Evolutionary conservation across 2,888 invertebrate species (phyloP).

Genomic region (Lasioglossum zephyrum): DNA sequence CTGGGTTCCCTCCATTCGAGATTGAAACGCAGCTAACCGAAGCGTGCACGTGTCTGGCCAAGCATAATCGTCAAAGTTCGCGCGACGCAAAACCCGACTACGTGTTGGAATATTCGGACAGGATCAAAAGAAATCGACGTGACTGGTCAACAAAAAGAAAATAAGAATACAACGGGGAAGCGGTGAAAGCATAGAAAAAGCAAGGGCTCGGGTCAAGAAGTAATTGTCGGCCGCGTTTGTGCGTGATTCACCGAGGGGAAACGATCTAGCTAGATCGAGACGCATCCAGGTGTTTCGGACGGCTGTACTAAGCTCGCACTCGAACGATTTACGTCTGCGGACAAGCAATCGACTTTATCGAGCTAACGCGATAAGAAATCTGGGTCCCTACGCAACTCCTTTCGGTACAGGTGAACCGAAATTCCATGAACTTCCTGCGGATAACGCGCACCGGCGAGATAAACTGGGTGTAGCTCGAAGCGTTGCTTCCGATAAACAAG

Average conservation of each 20-base stretch:
- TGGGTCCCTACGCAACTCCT: constrained; percentile 18
- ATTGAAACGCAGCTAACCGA: constrained; percentile 19
- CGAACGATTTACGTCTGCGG: constrained; percentile 43
- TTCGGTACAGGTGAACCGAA: constrained; percentile 62
- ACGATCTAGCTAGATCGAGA: constrained; percentile 52
- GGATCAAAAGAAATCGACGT: constrained; percentile 9
- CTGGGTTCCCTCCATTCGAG: neutral
- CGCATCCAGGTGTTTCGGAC: constrained; percentile 65
- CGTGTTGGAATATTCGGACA: constrained; percentile 39
- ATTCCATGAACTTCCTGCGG: constrained; percentile 35
- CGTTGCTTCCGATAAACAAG: constrained; percentile 15
- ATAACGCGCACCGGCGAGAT: constrained; percentile 6
- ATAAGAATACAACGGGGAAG: neutral
- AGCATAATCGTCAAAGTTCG: constrained; percentile 55
- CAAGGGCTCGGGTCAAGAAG: neutral
- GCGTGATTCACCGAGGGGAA: constrained; percentile 65
- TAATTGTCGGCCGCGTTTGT: constrained; percentile 19
- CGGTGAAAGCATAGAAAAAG: neutral
- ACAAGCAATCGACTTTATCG: constrained; percentile 48
- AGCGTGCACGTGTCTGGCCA: constrained; percentile 35
- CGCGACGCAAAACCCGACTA: constrained; percentile 47
- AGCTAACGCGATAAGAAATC: constrained; percentile 53
- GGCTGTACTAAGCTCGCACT: constrained; percentile 63
- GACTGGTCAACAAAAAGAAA: constrained; percentile 9
- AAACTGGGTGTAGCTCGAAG: constrained; percentile 1